Conservation (phyloP, 2,797 vertebrate genomes). For the Sebastes vulpes region DNA sequence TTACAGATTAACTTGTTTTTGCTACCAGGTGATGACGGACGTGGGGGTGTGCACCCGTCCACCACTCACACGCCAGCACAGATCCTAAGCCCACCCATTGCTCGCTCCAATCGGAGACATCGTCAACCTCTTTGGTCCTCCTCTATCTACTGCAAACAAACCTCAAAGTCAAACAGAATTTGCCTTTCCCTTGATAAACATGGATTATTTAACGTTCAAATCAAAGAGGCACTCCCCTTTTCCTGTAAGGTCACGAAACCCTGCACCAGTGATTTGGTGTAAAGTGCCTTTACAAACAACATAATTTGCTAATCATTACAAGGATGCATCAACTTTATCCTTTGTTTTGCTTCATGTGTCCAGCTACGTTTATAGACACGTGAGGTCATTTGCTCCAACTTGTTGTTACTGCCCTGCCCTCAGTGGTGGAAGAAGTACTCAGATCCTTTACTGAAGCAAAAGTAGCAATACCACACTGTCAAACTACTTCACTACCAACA, state of each 20-base stretch:
- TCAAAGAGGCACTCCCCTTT: background rate
- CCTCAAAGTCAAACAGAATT: constrained; percentile 55
- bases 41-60: constrained; percentile 52
- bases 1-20: constrained; percentile 59
- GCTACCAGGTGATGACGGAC: constrained; percentile 13
- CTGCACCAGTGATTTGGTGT: background rate
- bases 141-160: constrained; percentile 61
- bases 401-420: background rate
- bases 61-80: constrained; percentile 54
- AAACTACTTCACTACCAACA: background rate
- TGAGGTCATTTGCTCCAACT: background rate
- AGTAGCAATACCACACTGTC: background rate
- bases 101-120: constrained; percentile 2
- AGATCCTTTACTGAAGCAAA: background rate
- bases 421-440: background rate
- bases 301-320: background rate
- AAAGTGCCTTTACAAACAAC: background rate
- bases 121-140: background rate
- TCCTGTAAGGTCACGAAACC: background rate
- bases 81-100: constrained; percentile 1
- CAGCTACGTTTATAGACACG: background rate
- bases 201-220: background rate
- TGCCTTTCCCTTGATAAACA: constrained; percentile 7
- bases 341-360: background rate
- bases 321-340: background rate